Conservation (phyloP, 1,140 invertebrate genomes). For the Lutraria rhynchaena region DNA sequence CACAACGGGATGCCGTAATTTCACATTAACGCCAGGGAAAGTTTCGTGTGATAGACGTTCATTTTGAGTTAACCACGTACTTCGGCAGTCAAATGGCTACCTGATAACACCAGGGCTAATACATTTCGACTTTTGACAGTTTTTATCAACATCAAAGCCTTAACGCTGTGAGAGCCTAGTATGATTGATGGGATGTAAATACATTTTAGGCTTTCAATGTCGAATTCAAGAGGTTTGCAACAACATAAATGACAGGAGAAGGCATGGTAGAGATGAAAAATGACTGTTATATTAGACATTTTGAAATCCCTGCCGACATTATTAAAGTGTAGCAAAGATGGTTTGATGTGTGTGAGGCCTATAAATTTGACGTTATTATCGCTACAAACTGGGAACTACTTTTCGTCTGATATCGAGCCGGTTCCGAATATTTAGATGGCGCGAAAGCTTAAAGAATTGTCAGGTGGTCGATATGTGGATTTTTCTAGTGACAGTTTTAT, state of each 20-base stretch:
- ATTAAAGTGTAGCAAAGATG: slow-evolving; percentile 60
- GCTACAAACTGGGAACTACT: slow-evolving; percentile 52
- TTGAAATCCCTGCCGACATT: slow-evolving; percentile 58
- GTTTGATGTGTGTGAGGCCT: slow-evolving; percentile 42
- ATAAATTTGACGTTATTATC: slow-evolving; percentile 60
- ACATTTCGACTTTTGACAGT: slow-evolving; percentile 62
- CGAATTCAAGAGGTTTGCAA: slow-evolving; percentile 56
- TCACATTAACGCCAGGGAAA: slow-evolving; percentile 32
- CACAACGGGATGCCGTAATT: slow-evolving; percentile 6
- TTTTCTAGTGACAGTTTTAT: no score
- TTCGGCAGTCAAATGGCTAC: slow-evolving; percentile 54
- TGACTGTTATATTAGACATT: slow-evolving; percentile 61
- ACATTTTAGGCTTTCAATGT: slow-evolving; percentile 57
- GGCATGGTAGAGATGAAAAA: slow-evolving; percentile 55
- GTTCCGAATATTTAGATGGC: no score
- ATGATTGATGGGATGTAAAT: slow-evolving; percentile 61
- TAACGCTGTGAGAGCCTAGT: slow-evolving; percentile 35
- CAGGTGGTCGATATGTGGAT: no score
- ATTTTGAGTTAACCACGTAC: slow-evolving; percentile 51
- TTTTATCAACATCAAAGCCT: slow-evolving; percentile 62
- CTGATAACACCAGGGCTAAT: slow-evolving; percentile 59
- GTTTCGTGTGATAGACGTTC: slow-evolving; percentile 25
- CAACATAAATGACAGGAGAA: slow-evolving; percentile 57
- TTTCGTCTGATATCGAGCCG: neutral
- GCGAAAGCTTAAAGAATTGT: no score